phyloP scores from a whole-genome alignment of 2,797 vertebrate genomes.

The Neosalanx taihuensis region DNA sequence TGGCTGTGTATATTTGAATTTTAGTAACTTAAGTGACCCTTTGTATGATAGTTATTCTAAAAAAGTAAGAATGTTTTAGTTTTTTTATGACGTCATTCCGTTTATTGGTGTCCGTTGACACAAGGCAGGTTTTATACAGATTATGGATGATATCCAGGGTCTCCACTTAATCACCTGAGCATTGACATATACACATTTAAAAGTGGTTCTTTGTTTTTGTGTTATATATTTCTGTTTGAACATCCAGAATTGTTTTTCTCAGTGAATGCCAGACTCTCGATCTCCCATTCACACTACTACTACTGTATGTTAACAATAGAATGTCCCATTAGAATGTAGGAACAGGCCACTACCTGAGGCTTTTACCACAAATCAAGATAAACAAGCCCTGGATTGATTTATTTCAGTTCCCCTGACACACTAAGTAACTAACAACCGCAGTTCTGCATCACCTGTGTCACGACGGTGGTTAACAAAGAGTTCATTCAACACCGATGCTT shows the following conservation, averaged over 20 bases:
- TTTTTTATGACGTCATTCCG: slow-evolving; percentile 81
- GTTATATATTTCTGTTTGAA: slow-evolving; percentile 26
- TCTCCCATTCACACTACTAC: slow-evolving; percentile 18
- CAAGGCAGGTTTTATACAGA: slow-evolving; percentile 67
- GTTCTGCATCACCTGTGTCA: no score
- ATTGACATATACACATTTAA: slow-evolving; percentile 53
- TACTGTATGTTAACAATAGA: slow-evolving; percentile 26
- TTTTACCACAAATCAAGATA: no score
- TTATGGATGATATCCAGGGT: slow-evolving; percentile 37
- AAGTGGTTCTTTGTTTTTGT: slow-evolving; percentile 46
- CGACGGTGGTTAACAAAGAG: no score
- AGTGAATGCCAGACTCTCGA: background rate
- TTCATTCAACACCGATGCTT: no score
- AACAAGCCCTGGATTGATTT: no score
- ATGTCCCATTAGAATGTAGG: slow-evolving; percentile 67
- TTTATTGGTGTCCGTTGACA: slow-evolving; percentile 71
- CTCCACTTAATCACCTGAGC: slow-evolving; percentile 28
- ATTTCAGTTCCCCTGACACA: no score
- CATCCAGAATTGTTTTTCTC: slow-evolving; percentile 26
- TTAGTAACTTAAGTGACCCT: slow-evolving; percentile 89
- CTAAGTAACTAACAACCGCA: no score
- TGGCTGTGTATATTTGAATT: slow-evolving; percentile 97
- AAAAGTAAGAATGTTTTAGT: slow-evolving; percentile 43
- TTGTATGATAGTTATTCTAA: slow-evolving; percentile 72
- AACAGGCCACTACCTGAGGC: slow-evolving; percentile 8